These are phyloP conservation scores for Ctena decussata DNA, from an alignment of 2,888 invertebrate genomes.

Conservation along the genomic window DNA sequence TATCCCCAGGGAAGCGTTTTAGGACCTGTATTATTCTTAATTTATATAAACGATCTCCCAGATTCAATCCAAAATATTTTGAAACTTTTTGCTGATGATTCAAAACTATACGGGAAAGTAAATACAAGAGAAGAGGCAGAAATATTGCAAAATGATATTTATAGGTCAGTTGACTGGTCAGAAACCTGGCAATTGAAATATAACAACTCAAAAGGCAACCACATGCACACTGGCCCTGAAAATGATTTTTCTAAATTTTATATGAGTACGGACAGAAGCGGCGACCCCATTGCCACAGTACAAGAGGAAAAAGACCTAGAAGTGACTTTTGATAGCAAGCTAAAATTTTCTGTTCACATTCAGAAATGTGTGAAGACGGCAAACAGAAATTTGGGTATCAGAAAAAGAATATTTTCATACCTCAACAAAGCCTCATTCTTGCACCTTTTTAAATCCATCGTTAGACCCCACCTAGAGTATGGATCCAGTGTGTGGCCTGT, in stretches of 20 bases:
- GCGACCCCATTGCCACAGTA: background rate
- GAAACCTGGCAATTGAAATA: background rate
- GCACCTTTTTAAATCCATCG: background rate
- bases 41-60: constrained; percentile 19
- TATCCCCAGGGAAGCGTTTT: constrained; percentile 24
- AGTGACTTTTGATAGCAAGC: background rate
- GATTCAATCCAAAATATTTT: background rate
- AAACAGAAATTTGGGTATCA: background rate
- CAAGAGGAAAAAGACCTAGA: background rate
- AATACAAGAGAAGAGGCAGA: background rate
- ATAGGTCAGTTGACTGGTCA: background rate
- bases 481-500: background rate
- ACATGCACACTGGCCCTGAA: background rate
- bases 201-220: background rate
- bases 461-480: background rate
- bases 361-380: background rate
- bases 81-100: constrained; percentile 18
- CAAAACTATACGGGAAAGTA: background rate
- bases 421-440: background rate
- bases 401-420: too few species aligned
- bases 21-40: background rate
- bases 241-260: background rate
- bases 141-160: background rate
- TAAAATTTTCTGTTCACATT: background rate
- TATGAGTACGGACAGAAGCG: background rate